Evolutionary conservation across 2,113 vertebrate genomes (phyloP), one percentile per base, ranked within the genome.

Genomic region (Forbesichthys agassizii): DNA sequence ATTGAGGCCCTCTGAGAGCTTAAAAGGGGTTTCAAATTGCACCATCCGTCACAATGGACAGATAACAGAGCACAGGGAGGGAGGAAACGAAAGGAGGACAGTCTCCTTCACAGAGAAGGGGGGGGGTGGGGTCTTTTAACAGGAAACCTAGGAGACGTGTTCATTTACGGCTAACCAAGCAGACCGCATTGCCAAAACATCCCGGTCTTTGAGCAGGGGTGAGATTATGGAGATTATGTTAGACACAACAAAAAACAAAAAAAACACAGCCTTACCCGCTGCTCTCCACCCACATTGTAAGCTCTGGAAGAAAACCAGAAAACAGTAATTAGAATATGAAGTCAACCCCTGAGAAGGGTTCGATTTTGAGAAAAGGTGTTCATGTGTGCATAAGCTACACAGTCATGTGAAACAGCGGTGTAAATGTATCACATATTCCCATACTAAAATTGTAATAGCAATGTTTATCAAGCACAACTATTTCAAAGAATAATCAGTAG

Each of bases 251-350:
- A 69, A 66, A 74, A 16, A 16, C 36, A 27, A 27, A 27, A 27
- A 27, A 3, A 2, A 3, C 27, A 1, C 0, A 52, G 27, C 47
- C 88, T 88, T 92, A 93, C 93, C 92, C 93, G 93, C 73, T 88
- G 86, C 42, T 93, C 90, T 66, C 74, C 85, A 0, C 42, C 86
- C 0, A 71, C 72, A 78, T 88, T 84, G 81, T 85, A 86, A 68
- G 88, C 84, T 90, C 92, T 93, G 81, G 1, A 69, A 53, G 64
- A 79, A 7, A 77, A 60, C 63, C 1, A 54, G 62, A 61, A 57
- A 73, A 67, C 1, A 33, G 36, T 48, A 47, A 68, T 60, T 61
- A 75, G 68, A 59, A 61, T 14, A 14, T 0, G 12, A 8, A 64
- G 33, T 55, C 48, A 12, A 9, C 53, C 51, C 3, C 36, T 69